A percentile compares a stretch with the other conserved stretches of the same genome.
phyloP scores from a whole-genome alignment of 2,797 vertebrate genomes.

The Toxotes lorentzi region DNA sequence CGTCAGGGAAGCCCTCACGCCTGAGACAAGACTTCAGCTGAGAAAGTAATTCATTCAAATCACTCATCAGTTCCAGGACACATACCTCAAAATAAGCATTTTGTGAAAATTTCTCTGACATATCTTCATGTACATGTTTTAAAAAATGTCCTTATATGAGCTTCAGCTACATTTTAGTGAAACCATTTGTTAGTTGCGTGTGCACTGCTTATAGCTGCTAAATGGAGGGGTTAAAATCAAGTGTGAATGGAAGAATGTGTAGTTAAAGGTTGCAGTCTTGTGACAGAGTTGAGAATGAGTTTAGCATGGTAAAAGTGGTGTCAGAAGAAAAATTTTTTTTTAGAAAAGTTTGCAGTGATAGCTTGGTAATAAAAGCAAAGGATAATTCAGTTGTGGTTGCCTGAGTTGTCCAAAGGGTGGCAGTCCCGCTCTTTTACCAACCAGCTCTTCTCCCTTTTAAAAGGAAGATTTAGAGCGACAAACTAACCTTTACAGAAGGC shows the following conservation, averaged over 20 bases:
- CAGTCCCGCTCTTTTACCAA: slow-evolving; percentile 62
- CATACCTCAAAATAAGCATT: neutral
- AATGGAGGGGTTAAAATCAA: neutral
- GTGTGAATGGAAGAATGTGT: neutral
- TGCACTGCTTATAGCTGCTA: neutral
- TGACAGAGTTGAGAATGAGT: too few relatives aligned
- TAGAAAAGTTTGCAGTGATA: neutral
- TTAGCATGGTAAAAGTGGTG: neutral
- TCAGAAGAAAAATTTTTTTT: neutral
- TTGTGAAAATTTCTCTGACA: neutral
- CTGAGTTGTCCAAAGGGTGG: slow-evolving; percentile 65
- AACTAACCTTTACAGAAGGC: slow-evolving; percentile 58
- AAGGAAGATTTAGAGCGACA: slow-evolving; percentile 47
- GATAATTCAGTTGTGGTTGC: slow-evolving; percentile 20
- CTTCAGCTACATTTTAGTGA: neutral
- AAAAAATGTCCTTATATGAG: neutral
- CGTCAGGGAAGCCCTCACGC: neutral
- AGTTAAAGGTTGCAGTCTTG: neutral
- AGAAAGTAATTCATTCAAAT: neutral
- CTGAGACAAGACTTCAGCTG: slow-evolving; percentile 7
- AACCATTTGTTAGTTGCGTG: neutral
- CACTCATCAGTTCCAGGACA: neutral
- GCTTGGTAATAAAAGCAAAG: neutral
- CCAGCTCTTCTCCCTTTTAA: neutral
- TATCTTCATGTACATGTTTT: too few relatives aligned